A percentile compares a stretch with the other conserved stretches of the same genome.
These are phyloP conservation scores for Agapostemon virescens DNA, from an alignment of 2,888 invertebrate genomes.

Conservation along the genomic window DNA sequence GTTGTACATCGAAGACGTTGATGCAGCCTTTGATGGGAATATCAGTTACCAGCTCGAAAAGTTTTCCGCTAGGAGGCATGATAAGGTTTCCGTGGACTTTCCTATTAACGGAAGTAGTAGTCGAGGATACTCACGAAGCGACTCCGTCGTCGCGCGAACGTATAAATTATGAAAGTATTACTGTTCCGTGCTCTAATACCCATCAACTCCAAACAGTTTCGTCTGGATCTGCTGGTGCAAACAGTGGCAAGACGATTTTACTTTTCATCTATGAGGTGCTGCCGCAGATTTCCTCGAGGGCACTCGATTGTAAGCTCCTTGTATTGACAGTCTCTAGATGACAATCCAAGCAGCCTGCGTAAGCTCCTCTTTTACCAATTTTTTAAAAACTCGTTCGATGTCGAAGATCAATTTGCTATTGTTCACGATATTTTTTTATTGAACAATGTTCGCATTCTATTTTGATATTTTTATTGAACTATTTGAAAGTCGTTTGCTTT, in stretches of 20 bases:
- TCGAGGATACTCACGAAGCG: background rate
- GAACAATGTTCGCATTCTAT: too few species aligned
- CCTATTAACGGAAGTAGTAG: constrained; percentile 21
- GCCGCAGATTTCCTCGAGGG: background rate
- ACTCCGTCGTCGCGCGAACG: background rate
- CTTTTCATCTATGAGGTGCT: background rate
- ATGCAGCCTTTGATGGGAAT: constrained; percentile 5
- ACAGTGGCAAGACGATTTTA: background rate
- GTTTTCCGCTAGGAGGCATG: background rate
- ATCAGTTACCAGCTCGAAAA: constrained; percentile 17
- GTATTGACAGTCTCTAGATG: background rate
- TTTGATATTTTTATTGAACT: too few species aligned
- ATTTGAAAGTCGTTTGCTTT: too few species aligned
- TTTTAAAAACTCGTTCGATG: too few species aligned
- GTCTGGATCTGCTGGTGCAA: background rate
- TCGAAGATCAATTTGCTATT: too few species aligned
- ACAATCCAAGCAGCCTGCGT: background rate
- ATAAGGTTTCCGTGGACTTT: constrained; percentile 13
- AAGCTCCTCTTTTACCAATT: too few species aligned
- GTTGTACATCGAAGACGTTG: background rate
- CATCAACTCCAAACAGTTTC: background rate
- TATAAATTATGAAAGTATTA: constrained; percentile 13
- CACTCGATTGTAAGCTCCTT: background rate
- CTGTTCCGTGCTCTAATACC: background rate
- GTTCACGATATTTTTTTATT: too few species aligned